Base-by-base conservation (phyloP, 2,888 invertebrate species). In the Octonoba sinensis region DNA sequence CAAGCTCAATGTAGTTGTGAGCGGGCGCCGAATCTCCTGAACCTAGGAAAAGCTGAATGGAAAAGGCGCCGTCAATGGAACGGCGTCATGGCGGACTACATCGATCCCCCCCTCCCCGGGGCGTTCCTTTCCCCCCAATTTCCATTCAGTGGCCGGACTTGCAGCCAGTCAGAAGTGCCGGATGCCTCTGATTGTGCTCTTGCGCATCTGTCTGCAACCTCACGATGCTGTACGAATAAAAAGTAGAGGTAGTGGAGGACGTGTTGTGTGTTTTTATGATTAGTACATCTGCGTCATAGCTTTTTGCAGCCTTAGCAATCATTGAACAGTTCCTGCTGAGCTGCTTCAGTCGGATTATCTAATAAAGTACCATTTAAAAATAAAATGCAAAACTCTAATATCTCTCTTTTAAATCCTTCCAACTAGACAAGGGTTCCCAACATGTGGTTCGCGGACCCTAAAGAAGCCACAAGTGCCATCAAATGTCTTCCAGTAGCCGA, bases 101-200 rank as follows among this genome's bases (percentile, higher is more conserved):
- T 76, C 76, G 69, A 70, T 76, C 64, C 56, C 51, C 18, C 24
- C 62, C 13, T 22, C 60, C 60, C 67, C 36, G 36, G 36, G 36
- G 36, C 36, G 36, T 2, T 36, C 36, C 36, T 36, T 36, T 8
- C 66, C 51, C 49, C 60, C n/a, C 16, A 15, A 18, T 20, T 65
- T 47, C 66, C 74, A 74, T 74, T 74, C 57, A 54, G 69, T 44
- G 66, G 74, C 57, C 66, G 70, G 54, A 74, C 74, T 74, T 64
- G 56, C 66, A 59, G 47, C 74, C 74, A 74, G 56, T 74, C 74
- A 74, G 64, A n/a, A n/a, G 54, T 11, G n/a, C 44, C 44, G 36
- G 18, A 36, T 66, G 47, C 18, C 20, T 57, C 46, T 51, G 27
- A 27, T 54, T 16, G n/a, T 64, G 73, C 62, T 57, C 74, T 49